Conservation (phyloP, 2,113 vertebrate species). For the Dasyornis broadbenti region DNA sequence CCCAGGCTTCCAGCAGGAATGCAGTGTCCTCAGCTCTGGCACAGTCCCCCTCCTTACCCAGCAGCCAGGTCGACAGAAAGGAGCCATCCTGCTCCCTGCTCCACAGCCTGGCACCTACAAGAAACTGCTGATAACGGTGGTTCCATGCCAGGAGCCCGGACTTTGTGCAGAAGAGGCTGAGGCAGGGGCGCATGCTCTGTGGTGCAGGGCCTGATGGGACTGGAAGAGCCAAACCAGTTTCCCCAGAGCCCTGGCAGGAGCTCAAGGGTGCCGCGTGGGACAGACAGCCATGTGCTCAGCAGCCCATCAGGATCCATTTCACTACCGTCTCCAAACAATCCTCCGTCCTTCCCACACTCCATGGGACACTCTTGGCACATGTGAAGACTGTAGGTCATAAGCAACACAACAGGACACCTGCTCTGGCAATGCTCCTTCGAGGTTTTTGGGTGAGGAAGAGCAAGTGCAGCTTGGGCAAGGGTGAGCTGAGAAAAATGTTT, state of each 20-base stretch:
- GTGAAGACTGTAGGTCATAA: background rate
- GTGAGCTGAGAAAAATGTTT: background rate
- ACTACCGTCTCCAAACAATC: background rate
- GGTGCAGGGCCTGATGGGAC: background rate
- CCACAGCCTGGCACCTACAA: background rate
- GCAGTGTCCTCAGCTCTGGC: background rate
- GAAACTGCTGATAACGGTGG: background rate
- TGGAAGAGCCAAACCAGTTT: background rate
- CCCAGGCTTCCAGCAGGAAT: background rate
- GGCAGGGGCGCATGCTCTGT: background rate
- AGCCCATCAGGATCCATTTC: background rate
- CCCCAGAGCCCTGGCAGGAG: background rate
- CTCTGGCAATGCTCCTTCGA: background rate
- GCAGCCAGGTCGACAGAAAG: background rate
- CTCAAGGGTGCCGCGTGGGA: rapidly evolving
- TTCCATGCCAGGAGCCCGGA: background rate
- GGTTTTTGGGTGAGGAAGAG: background rate
- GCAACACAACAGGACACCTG: rapidly evolving
- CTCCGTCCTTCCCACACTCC: background rate
- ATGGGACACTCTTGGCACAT: rapidly evolving
- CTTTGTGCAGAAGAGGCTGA: background rate
- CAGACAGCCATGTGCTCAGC: rapidly evolving
- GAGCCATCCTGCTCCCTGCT: background rate
- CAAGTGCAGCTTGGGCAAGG: background rate
- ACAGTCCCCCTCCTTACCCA: background rate